Conservation (phyloP, 2,797 vertebrate genomes). For the Pseudochromis fuscus region DNA sequence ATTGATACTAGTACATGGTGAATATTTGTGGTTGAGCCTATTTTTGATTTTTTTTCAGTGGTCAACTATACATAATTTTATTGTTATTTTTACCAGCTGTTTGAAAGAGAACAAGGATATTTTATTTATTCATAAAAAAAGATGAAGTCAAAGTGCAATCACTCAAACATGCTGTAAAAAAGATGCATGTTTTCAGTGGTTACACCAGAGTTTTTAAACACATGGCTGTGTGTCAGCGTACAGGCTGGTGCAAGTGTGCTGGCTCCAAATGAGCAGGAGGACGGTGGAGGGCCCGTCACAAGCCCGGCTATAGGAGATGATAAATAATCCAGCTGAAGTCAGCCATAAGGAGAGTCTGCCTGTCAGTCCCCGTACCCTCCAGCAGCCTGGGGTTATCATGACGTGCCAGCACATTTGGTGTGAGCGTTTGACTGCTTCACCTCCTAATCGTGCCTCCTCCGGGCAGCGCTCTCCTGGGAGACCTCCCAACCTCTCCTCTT, state of each 20-base stretch:
- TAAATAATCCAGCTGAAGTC: slow-evolving; percentile 88
- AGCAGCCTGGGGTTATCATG: slow-evolving; percentile 90
- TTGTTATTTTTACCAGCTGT: slow-evolving; percentile 60
- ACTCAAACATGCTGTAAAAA: slow-evolving; percentile 32
- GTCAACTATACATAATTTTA: slow-evolving; percentile 75
- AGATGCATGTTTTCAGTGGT: slow-evolving; percentile 4
- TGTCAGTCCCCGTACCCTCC: slow-evolving; percentile 87
- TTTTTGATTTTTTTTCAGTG: no score
- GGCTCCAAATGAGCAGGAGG: slow-evolving; percentile 86
- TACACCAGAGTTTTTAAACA: slow-evolving; percentile 39
- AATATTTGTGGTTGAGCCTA: no score
- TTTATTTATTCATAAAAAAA: slow-evolving; percentile 20
- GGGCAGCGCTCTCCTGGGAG: slow-evolving; percentile 83
- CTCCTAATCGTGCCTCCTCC: slow-evolving; percentile 89
- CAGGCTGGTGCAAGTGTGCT: slow-evolving; percentile 57
- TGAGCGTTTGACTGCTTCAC: slow-evolving; percentile 88
- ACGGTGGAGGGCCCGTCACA: slow-evolving; percentile 75
- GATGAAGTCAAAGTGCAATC: slow-evolving; percentile 13
- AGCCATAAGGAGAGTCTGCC: slow-evolving; percentile 87
- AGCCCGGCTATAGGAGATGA: slow-evolving; percentile 84
- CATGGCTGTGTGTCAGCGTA: slow-evolving; percentile 48
- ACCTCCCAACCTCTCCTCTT: slow-evolving; percentile 67
- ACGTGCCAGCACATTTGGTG: slow-evolving; percentile 87
- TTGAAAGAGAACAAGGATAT: background rate
- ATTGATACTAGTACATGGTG: no score